Base-by-base conservation (phyloP, 1,140 invertebrate genomes). In the Drosophila santomea region DNA sequence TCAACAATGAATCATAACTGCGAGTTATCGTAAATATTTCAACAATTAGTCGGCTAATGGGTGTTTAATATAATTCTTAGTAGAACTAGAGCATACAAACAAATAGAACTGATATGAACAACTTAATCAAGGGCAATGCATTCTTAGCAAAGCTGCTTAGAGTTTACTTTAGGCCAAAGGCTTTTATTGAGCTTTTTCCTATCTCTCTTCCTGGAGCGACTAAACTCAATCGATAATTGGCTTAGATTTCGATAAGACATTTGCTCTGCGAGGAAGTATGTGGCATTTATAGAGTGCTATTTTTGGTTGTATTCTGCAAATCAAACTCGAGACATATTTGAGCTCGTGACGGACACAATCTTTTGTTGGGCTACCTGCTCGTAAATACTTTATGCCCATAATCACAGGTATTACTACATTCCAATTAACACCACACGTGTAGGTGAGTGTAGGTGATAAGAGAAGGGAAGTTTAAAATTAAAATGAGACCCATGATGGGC, bases 361-460 rank as follows among this genome's bases (percentile, higher is more conserved):
- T 20, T 15, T 11, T 47, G n/a, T 15, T 41, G 17, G 14, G 68
- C 64, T 58, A 50, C 52, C 51, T 15, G 64, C 20, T 50, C 20
- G 15, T 71, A 58, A 72, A 71, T 38, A 50, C 68, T 57, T 50
- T 50, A 25, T n/a, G 44, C 17, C n/a, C 12, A 20, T 72, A 72
- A 72, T 72, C 68, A 58, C 10, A 10, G 52, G 68, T 43, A 41
- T 72, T 71, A 58, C 7, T 36, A 28, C 36, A 72, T 71, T 71
- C 36, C 68, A 71, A 72, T 71, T 71, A 55, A 10, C 68, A 58
- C 68, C 32, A 1, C 32, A 72, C 68, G 68, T 72, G 68, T 71
- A 58, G 44, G 51, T 44, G 8, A 71, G 64, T 50, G 64, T 72
- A 36, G 12, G 25, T 23, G 68, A 72, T 72, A 72, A 68, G 60